Evolutionary conservation across 2,113 vertebrate species (phyloP).

Genomic region (Nasalis larvatus): DNA sequence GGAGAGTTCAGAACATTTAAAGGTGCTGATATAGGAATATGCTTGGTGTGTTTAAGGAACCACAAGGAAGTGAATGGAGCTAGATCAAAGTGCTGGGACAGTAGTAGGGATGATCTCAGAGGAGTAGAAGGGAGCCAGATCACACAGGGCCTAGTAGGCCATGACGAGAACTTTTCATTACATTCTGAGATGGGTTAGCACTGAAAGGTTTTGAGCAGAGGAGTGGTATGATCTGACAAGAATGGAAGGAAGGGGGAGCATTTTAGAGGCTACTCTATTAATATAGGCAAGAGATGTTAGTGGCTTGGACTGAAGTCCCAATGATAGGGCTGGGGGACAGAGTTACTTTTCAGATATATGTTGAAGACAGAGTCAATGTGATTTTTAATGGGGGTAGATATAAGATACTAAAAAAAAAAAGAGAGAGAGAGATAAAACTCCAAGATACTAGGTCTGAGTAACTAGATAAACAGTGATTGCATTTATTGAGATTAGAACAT

Average conservation of each 20-base stretch:
- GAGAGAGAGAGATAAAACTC: background rate
- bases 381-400: background rate
- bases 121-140: background rate
- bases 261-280: background rate
- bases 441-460: background rate
- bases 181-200: background rate
- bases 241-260: background rate
- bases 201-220: background rate
- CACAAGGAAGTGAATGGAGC: background rate
- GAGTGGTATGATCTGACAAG: background rate
- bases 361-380: background rate
- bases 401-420: background rate
- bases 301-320: background rate
- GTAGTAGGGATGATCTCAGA: background rate
- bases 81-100: background rate
- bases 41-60: background rate
- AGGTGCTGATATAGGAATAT: background rate
- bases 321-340: background rate
- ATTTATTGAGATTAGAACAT: background rate
- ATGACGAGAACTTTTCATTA: background rate
- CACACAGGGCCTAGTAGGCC: background rate
- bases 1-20: background rate
- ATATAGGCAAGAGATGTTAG: background rate
- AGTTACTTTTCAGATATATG: background rate
- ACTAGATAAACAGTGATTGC: background rate